These are phyloP conservation scores for Galendromus occidentalis DNA, from an alignment of 1,140 invertebrate genomes.

Conservation along the genomic window DNA sequence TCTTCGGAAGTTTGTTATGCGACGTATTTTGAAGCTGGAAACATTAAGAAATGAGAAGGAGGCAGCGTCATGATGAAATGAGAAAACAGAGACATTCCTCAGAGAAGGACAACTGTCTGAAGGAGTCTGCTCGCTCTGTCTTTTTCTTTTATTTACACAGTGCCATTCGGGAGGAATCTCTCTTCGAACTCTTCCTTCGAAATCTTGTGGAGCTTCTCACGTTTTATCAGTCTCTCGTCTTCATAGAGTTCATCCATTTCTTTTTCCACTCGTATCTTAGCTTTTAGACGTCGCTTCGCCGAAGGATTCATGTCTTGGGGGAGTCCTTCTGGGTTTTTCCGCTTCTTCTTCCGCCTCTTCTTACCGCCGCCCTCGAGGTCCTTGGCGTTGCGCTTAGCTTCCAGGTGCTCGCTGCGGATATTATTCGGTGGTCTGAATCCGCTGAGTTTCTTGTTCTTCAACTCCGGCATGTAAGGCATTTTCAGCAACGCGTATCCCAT, in stretches of 20 bases:
- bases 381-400: conserved; percentile 4
- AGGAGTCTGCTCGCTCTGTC: neutral
- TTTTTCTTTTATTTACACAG: conserved; percentile 6
- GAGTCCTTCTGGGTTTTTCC: neutral
- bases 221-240: neutral
- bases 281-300: neutral
- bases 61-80: no score
- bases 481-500: conserved; percentile 68
- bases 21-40: no score
- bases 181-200: conserved; percentile 2
- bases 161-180: neutral
- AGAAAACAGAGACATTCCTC: neutral
- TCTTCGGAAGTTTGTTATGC: no score
- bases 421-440: neutral
- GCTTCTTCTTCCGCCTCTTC: neutral
- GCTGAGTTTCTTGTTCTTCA: conserved; percentile 40
- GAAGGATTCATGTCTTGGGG: neutral
- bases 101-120: neutral
- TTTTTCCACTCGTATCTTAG: neutral
- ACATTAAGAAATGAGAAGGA: no score
- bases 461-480: conserved; percentile 83
- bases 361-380: neutral
- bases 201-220: neutral
- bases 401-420: neutral
- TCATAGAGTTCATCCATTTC: neutral